Evolutionary conservation across 2,888 invertebrate genomes (phyloP).

Genomic region (Caenorhabditis virilis): DNA sequence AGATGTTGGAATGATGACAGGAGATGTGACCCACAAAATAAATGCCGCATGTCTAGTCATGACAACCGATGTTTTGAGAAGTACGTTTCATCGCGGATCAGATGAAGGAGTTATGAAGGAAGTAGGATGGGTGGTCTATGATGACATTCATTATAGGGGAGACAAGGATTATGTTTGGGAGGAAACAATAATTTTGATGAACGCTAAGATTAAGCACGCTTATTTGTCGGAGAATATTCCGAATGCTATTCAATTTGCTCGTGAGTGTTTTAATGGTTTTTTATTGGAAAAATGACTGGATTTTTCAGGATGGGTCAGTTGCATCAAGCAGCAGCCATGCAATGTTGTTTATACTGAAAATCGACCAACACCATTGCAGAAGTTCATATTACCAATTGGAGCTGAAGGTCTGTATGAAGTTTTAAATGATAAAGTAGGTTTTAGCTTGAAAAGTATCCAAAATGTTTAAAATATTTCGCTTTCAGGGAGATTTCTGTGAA

Average conservation of each 20-base stretch:
- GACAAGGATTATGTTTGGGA: conserved; percentile 99
- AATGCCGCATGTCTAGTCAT: conserved; percentile 96
- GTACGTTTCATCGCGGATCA: conserved; percentile 97
- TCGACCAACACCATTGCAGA: conserved; percentile 94
- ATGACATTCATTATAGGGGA: conserved; percentile 99
- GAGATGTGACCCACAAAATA: conserved; percentile 96
- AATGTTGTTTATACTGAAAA: conserved; percentile 99
- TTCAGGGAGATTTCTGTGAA: conserved; percentile 87
- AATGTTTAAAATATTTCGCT: too few species aligned
- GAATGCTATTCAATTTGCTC: conserved; percentile 86
- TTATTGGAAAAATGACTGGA: too few species aligned
- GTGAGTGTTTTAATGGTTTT: too few species aligned
- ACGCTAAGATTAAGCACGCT: conserved; percentile 96
- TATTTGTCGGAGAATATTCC: conserved; percentile 99
- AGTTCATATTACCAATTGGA: conserved; percentile 95
- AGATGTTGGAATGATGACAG: conserved; percentile 96
- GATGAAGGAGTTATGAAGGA: conserved; percentile 99
- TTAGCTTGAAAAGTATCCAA: not conserved
- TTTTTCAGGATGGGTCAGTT: conserved; percentile 64
- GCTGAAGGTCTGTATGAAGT: conserved; percentile 92
- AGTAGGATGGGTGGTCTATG: conserved; percentile 99
- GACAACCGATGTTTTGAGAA: conserved; percentile 99
- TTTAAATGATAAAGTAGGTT: conserved; percentile 53
- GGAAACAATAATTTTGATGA: conserved; percentile 93
- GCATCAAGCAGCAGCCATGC: conserved; percentile 78